Base-by-base conservation (phyloP, 1,140 invertebrate species). In the Drosophila melanica region DNA sequence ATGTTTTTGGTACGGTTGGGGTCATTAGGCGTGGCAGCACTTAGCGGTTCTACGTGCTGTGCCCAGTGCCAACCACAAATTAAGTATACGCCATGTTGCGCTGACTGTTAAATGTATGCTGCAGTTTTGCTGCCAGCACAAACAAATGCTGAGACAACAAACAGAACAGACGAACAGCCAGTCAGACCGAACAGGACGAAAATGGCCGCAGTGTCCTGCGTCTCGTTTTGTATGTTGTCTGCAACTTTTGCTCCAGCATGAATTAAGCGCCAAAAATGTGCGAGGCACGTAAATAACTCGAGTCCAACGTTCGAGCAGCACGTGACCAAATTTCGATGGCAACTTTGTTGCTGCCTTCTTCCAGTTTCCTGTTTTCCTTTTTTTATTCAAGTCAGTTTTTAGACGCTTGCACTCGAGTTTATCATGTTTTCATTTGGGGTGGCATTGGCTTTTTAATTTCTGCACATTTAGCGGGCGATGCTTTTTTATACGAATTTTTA, bases 311-410 rank as follows among this genome's bases (percentile, higher is more conserved):
- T 60, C 20, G 59, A 51, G 71, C 20, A 68, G 75, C 80, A 84
- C 81, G 81, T 84, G 81, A 85, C 81, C 81, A 84, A 84, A 85
- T 84, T 84, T 84, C 81, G 81, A 79, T 84, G 67, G 81, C 81
- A 84, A 84, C 80, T 84, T 72, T 75, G 71, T 82, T 63, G 51
- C 30, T 41, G 51, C 41, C 42, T 39, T 20, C 33, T 64, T 30
- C 35, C n/a, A 12, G 33, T 58, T 47, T 55, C 14, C 12, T 58
- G 12, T 18, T 47, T 4, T 9, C 16, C 12, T 16, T 11, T 23
- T 27, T 59, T 60, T 63, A 14, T 53, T 45, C 10, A 18, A 33
- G 41, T 33, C 27, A 39, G 37, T 42, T 55, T 64, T 70, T 55
- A 47, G 14, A 48, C 23, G 54, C 39, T 51, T 65, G 59, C 50